Conservation (phyloP, 2,888 invertebrate species). For the Melipona bicolor region DNA sequence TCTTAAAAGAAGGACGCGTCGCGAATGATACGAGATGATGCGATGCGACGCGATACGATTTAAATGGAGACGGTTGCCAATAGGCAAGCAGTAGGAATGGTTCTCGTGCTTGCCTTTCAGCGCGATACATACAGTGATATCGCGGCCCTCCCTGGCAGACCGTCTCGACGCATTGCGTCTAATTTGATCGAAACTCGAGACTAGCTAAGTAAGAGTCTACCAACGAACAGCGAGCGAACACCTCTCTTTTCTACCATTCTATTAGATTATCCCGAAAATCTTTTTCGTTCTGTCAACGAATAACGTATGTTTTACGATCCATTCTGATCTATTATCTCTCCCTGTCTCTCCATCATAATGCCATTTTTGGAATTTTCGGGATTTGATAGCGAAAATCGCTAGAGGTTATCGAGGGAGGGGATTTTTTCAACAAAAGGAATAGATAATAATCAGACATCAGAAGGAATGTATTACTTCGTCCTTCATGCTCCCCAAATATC, state of each 20-base stretch:
- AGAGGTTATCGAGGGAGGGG: no score
- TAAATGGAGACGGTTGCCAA: background rate
- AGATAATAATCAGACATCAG: no score
- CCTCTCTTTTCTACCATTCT: background rate
- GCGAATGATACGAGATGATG: background rate
- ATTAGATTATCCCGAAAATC: no score
- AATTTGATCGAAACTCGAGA: constrained; percentile 37
- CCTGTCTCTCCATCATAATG: no score
- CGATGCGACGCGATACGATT: background rate
- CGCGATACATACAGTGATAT: constrained; percentile 49
- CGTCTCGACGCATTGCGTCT: constrained; percentile 78
- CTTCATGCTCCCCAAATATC: no score
- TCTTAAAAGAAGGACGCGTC: background rate
- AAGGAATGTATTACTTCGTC: no score
- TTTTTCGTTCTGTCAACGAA: no score
- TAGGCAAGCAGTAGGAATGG: background rate
- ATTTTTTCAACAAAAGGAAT: no score
- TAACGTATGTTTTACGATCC: no score
- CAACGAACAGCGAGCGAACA: background rate
- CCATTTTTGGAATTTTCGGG: no score
- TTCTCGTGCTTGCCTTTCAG: constrained; percentile 12
- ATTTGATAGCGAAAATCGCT: no score
- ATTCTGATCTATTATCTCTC: no score
- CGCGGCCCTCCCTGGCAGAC: constrained; percentile 73
- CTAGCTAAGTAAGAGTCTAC: constrained; percentile 19